Base-by-base conservation (phyloP, 2,888 invertebrate species). In the Caenorhabditis sp. region DNA sequence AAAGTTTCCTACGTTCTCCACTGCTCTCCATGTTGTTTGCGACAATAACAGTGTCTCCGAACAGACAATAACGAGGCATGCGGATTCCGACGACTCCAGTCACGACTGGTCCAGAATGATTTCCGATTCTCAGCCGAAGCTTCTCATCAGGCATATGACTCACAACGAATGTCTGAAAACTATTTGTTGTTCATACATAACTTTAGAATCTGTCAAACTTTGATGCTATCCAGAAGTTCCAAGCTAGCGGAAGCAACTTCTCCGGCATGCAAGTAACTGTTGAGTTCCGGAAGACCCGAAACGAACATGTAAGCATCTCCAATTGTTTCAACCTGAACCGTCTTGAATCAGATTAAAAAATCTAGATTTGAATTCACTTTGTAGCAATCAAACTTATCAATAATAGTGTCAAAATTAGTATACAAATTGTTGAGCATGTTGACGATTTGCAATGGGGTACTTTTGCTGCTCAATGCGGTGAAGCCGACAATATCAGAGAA, bases 381-480 rank as follows among this genome's bases (percentile, higher is more conserved):
- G 58, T 83, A 83, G 39, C 79, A 79, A 62, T 83, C 83, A 45
- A 81, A 83, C 26, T 58, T 59, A 59, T 83, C 94, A 86, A 95
- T 94, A 73, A 95, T 94, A 0, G 94, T 93, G 88, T 95, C 95
- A 87, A 94, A 95, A 84, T 93, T 93, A 0, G 95, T 95, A 90
- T 95, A 95, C 55, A 95, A 90, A 87, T 95, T 94, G 89, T 95
- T 95, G 46, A 95, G 91, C 83, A 95, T 92, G 89, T 94, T 93
- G 46, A 95, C 94, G 1, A 95, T 93, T 93, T 96, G 94, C 48
- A 80, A 8, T 15, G 83, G 83, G 6, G 80, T 79, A 62, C 83
- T 83, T 32, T 80, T 81, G 55, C 80, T 78, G 43, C 81, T 80
- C 30, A 83, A 62, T 0, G 83, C 71, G 11, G 83, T 83, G 75